phyloP scores from a whole-genome alignment of 2,113 vertebrate species.

The Cebidichthys violaceus region DNA sequence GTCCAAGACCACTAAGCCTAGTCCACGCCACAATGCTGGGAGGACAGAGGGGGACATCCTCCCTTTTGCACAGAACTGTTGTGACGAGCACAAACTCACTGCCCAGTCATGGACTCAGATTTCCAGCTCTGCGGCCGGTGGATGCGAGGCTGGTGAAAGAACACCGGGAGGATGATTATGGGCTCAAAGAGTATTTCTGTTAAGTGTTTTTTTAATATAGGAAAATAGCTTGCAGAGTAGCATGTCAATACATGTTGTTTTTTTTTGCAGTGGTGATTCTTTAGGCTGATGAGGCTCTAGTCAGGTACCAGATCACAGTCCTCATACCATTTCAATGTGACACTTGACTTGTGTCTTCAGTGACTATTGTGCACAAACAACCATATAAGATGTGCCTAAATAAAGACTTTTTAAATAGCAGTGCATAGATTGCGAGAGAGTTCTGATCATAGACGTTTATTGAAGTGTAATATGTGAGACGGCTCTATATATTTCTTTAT shows the following conservation, averaged over 20 bases:
- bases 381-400: constrained; percentile 76
- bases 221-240: constrained; percentile 17
- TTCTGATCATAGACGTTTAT: constrained; percentile 22
- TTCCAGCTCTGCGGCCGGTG: constrained; percentile 53
- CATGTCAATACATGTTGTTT: constrained; percentile 10
- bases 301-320: constrained; percentile 18
- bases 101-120: constrained; percentile 63
- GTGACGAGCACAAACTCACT: constrained; percentile 68
- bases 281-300: neutral
- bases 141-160: constrained; percentile 41
- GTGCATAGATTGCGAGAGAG: constrained; percentile 50
- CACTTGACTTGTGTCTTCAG: constrained; percentile 50
- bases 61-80: constrained; percentile 63
- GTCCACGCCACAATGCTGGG: constrained; percentile 64
- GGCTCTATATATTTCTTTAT: constrained; percentile 24
- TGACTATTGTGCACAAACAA: constrained; percentile 65
- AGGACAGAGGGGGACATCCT: constrained; percentile 51
- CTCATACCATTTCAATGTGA: constrained; percentile 39
- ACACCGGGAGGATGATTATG: constrained; percentile 49
- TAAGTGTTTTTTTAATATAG: constrained; percentile 44
- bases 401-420: constrained; percentile 59
- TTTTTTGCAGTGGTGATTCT: constrained; percentile 55
- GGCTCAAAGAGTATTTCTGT: constrained; percentile 69
- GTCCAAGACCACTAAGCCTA: constrained; percentile 68
- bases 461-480: constrained; percentile 45